Evolutionary conservation across 2,888 invertebrate genomes (phyloP), one percentile per base, ranked within the genome.

Genomic region (Caenorhabditis sp.): DNA sequence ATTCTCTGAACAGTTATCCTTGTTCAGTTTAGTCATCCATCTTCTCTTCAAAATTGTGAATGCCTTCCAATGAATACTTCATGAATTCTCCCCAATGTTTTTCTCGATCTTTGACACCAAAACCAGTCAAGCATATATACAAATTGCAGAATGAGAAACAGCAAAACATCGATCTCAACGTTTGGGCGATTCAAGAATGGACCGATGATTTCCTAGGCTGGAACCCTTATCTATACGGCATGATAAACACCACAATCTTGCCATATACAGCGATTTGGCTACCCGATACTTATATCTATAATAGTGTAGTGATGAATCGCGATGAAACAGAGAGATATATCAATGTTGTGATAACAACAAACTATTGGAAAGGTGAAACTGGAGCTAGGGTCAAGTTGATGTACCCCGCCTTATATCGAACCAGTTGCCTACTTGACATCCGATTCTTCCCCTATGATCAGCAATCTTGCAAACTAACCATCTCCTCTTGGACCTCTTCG

Each of bases 121-220:
- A 23, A 21, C 1, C 61, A 20, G 25, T 43, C 61, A 1, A 14
- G 12, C 21, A 38, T 43, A 43, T n/a, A n/a, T 43, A 0, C 0
- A 0, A 17, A 5, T 81, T 81, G 52, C 71, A 86, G 86, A 87
- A 86, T 64, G 86, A 86, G 66, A 87, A 87, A 63, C 81, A 83
- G 59, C 86, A 86, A 69, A 85, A 81, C 63, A 77, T 86, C n/a
- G 86, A 86, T 59, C 61, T 86, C 67, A 86, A 86, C 67, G 81
- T 86, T 31, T 86, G 86, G 86, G 86, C 85, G 21, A 86, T 86
- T 53, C 83, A 86, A 70, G 87, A 86, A 74, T 86, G 86, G 86
- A 81, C 72, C 23, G 86, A 86, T 74, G 85, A 86, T 52, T 85
- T 85, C 69, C 76, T 83, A 49, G 85, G 86, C 0, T 86, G 86